Evolutionary conservation across 2,888 invertebrate species (phyloP), one percentile per base, ranked within the genome.

Genomic region (Lepetodrilus schrolli): DNA sequence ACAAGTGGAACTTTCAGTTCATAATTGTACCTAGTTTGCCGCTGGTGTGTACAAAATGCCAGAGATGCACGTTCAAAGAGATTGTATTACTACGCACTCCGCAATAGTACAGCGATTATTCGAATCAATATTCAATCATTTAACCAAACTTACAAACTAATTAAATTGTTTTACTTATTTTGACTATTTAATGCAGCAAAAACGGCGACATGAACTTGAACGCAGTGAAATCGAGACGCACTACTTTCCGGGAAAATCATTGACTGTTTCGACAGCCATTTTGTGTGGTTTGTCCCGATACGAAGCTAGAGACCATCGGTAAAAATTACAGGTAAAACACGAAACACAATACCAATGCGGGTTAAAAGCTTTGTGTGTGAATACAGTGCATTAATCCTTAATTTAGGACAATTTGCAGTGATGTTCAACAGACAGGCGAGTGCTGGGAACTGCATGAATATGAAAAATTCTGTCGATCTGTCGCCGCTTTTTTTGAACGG

Each of bases 271-370:
- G 71, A 71, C 71, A 71, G 71, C 71, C 71, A 71, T 71, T 51
- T 71, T 71, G 71, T 71, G 51, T 51, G 51, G 71, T 71, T 51
- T 51, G 71, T 37, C 37, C 51, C 51, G 26, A 58, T 71, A 50
- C 23, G 37, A 71, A 58, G 48, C 38, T 47, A 21, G 69, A 23
- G 50, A 50, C 30, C 49, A 70, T 49, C 58, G 30, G 49, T 49
- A 17, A 48, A 70, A 21, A 37, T 51, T 43, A 71, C 71, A 71
- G 71, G 71, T 71, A 71, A 71, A 51, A 34, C 23, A 37, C 23
- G 17, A 21, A 36, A 37, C 23, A 58, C 26, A 58, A 4, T 2
- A 1, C 3, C 34, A 1, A 17, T 43, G 17, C 17, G 17, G 4
- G n/a, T 43, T 17, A 43, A 43, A 43, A 17, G 17, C 43, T 43